Conservation (phyloP, 2,797 vertebrate genomes). For the Bovichtus variegatus region DNA sequence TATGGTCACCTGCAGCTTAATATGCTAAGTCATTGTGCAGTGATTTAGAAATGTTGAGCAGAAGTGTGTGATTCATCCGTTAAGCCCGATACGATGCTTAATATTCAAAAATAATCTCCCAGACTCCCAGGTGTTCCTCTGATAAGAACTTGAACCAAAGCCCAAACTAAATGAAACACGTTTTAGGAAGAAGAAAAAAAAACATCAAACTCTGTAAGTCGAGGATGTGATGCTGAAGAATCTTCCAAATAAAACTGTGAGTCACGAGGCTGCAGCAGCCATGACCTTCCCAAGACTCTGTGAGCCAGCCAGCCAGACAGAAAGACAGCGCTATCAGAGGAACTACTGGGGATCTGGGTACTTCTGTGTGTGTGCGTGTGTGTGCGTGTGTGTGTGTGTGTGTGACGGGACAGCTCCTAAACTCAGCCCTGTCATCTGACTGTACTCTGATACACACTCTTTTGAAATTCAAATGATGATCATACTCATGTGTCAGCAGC, state of each 20-base stretch:
- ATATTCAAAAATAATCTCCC: background rate
- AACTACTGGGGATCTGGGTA: background rate
- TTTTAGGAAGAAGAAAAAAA: background rate
- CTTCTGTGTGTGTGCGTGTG: constrained; percentile 12
- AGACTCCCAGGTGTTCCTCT: background rate
- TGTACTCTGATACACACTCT: background rate
- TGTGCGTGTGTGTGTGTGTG: background rate
- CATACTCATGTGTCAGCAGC: constrained; percentile 12
- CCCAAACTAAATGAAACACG: background rate
- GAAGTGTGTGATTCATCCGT: background rate
- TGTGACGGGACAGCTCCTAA: background rate
- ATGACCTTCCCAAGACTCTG: background rate
- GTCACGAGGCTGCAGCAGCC: background rate
- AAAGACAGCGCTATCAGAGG: background rate
- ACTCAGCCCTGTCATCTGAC: background rate
- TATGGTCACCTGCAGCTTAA: constrained; percentile 10
- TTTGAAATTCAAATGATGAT: constrained; percentile 6
- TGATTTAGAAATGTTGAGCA: background rate
- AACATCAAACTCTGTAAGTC: background rate
- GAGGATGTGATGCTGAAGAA: background rate
- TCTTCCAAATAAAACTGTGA: background rate
- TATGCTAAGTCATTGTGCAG: background rate
- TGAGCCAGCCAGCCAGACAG: background rate
- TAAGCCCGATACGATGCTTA: background rate
- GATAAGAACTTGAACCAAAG: background rate